Percentiles rank a stretch among this genome's conserved stretches.
Conservation (phyloP, 2,113 vertebrate genomes). For the Passerina amoena region DNA sequence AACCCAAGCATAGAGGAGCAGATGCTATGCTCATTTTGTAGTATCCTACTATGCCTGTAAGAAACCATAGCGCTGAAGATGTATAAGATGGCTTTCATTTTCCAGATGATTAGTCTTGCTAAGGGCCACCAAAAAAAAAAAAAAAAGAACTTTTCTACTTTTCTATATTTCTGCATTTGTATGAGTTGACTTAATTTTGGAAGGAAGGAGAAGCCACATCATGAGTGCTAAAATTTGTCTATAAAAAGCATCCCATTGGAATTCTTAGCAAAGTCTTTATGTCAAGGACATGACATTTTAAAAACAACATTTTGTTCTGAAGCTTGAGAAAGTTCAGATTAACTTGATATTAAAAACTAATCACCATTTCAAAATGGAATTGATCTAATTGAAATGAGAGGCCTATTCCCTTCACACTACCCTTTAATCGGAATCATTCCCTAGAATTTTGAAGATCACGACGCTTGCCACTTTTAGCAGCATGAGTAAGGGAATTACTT, state of each 20-base stretch:
- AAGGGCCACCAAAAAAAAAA: background rate
- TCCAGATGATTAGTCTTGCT: background rate
- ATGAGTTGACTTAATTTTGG: background rate
- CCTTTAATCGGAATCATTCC: background rate
- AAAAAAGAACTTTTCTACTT: background rate
- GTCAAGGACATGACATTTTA: background rate
- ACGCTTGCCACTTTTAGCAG: background rate
- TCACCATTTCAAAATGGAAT: conserved; percentile 14
- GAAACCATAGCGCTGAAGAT: conserved; percentile 5
- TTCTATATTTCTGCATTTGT: background rate
- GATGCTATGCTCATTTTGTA: conserved; percentile 27
- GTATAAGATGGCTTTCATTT: conserved; percentile 45
- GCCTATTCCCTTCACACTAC: background rate
- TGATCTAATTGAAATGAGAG: background rate
- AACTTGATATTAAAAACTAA: background rate
- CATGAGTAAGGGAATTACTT: background rate
- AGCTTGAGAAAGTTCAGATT: background rate
- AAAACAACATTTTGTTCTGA: background rate
- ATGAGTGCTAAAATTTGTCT: background rate
- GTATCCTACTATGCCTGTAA: background rate
- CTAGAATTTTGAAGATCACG: background rate
- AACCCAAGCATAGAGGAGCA: background rate
- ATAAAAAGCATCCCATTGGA: background rate
- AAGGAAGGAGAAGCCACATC: background rate
- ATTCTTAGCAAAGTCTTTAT: background rate